Percentiles rank a stretch among this genome's conserved stretches.
phyloP scores from a whole-genome alignment of 2,113 vertebrate genomes.

The Malurus alboscapulatus region DNA sequence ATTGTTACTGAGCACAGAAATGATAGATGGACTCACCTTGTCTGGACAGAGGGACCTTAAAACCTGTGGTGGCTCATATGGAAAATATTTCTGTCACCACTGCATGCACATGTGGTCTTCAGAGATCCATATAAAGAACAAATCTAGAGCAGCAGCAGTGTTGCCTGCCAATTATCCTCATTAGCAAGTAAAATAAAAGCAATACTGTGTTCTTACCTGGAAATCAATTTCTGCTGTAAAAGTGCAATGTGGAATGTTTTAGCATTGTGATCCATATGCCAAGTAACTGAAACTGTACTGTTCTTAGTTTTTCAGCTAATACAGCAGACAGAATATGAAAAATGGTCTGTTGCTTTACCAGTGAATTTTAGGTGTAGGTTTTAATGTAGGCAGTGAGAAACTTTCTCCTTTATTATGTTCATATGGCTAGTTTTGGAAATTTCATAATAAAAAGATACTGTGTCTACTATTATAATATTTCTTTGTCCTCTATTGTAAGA shows the following conservation, averaged over 20 bases:
- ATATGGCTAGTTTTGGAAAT: neutral
- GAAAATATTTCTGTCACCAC: conserved; percentile 75
- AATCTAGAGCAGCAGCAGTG: conserved; percentile 42
- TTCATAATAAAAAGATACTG: neutral
- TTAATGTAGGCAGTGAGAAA: neutral
- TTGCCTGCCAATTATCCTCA: conserved; percentile 70
- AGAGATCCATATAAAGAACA: conserved; percentile 65
- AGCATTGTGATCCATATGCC: conserved; percentile 28
- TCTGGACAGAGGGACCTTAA: conserved; percentile 27
- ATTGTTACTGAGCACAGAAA: conserved; percentile 27
- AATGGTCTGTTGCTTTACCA: neutral
- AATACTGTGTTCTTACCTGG: conserved; percentile 63
- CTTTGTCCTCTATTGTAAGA: conserved; percentile 3
- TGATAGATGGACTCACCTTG: conserved; percentile 50
- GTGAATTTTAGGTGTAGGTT: neutral
- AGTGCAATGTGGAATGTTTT: conserved; percentile 39
- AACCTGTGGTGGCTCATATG: conserved; percentile 65
- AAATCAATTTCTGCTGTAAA: conserved; percentile 51
- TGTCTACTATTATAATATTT: neutral
- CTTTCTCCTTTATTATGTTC: neutral
- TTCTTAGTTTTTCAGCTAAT: conserved; percentile 25
- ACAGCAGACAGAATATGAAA: neutral
- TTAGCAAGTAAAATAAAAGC: conserved; percentile 66
- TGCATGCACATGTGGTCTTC: conserved; percentile 66
- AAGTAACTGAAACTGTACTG: neutral